Evolutionary conservation across 2,113 vertebrate genomes (phyloP).

Genomic region (Diphyllodes magnificus): DNA sequence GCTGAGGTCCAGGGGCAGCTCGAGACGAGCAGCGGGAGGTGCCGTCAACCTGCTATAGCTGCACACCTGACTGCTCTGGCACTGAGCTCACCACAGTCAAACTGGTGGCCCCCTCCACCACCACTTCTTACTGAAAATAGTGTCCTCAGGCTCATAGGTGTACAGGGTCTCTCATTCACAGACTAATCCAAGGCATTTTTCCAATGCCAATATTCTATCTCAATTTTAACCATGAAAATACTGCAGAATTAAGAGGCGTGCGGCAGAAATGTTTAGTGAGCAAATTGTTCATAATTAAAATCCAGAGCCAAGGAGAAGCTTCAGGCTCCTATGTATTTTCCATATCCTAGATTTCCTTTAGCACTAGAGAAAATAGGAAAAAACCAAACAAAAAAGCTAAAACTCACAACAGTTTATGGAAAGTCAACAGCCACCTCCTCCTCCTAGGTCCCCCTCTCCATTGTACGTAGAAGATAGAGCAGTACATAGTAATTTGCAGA

Average conservation of each 20-base stretch:
- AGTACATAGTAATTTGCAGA: background rate
- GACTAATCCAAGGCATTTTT: background rate
- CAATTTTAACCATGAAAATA: background rate
- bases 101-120: background rate
- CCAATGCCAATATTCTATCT: background rate
- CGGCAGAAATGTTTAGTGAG: background rate
- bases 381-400: background rate
- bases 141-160: background rate
- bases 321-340: background rate
- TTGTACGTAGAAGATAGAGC: accelerated
- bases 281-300: background rate
- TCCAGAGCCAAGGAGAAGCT: background rate
- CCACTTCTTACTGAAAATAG: background rate
- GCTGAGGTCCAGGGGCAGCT: background rate
- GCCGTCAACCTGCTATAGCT: background rate
- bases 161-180: background rate
- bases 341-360: background rate
- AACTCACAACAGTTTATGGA: background rate
- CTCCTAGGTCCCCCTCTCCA: background rate
- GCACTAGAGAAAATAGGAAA: background rate
- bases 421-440: background rate
- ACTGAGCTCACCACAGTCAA: background rate
- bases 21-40: background rate
- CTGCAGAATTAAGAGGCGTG: background rate
- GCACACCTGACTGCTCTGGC: background rate